Percentiles rank a stretch among this genome's conserved stretches.
Conservation (phyloP, 2,113 vertebrate genomes). For the Chelonoidis abingdonii region DNA sequence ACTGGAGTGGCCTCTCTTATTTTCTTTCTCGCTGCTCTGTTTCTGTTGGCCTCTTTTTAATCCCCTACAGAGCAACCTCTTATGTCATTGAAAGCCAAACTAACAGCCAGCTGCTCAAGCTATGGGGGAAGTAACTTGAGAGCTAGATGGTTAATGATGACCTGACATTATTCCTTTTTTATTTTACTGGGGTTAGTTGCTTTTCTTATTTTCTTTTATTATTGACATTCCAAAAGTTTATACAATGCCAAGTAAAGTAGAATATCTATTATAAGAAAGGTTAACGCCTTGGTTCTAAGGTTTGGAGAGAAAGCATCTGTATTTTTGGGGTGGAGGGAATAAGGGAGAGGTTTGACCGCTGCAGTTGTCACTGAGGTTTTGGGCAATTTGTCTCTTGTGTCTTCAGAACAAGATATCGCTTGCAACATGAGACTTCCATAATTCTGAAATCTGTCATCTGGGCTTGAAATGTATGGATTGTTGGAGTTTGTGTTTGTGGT, state of each 20-base stretch:
- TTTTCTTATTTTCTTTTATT: background rate
- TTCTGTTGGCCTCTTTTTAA: background rate
- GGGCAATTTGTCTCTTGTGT: background rate
- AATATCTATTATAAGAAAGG: background rate
- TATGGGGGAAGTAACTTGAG: background rate
- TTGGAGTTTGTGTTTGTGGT: background rate
- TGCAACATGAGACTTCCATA: background rate
- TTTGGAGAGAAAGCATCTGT: background rate
- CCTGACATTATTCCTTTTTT: background rate
- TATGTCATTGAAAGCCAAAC: background rate
- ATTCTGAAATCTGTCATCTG: background rate
- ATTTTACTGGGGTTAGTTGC: background rate
- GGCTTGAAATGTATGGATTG: background rate
- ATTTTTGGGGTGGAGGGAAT: background rate
- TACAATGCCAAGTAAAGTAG: background rate
- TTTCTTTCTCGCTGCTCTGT: background rate
- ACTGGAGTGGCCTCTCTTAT: background rate
- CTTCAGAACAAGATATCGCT: background rate
- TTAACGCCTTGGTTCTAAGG: background rate
- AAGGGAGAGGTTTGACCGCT: background rate
- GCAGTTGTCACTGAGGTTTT: background rate
- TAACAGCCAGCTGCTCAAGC: background rate
- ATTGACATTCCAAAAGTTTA: background rate
- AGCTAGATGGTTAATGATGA: background rate
- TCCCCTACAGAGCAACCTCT: rapidly evolving